Evolutionary conservation across 2,113 vertebrate species (phyloP).

Genomic region (Dasyornis broadbenti): DNA sequence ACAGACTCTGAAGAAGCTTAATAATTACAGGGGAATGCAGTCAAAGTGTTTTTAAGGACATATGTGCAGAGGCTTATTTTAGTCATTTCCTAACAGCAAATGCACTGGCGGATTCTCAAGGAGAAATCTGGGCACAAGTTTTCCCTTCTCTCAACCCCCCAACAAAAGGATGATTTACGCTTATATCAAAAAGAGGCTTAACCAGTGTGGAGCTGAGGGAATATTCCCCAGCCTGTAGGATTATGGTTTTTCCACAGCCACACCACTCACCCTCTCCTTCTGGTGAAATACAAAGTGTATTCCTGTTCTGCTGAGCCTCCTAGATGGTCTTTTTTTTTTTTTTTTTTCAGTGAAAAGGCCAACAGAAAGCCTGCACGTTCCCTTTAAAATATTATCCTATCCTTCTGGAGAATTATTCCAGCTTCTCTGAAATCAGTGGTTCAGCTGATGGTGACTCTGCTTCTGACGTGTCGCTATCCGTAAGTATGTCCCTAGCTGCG

Average conservation of each 20-base stretch:
- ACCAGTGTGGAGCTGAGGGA: not conserved
- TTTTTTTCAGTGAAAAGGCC: not conserved
- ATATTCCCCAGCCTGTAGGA: not conserved
- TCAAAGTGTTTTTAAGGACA: conserved; percentile 69
- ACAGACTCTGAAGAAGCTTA: conserved; percentile 65
- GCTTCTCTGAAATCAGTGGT: not conserved
- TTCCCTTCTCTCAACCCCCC: not conserved
- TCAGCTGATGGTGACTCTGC: conserved; percentile 4
- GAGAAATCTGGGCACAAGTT: not conserved
- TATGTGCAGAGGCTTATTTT: conserved; percentile 63
- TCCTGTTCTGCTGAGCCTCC: not conserved
- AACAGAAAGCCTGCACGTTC: not conserved
- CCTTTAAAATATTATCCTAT: not conserved
- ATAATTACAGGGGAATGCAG: conserved; percentile 67
- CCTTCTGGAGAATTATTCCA: not conserved
- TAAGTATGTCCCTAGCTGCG: not conserved
- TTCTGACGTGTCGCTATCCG: not conserved
- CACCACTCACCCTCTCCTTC: not conserved
- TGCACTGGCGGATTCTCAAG: conserved; percentile 21
- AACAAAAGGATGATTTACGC: not conserved
- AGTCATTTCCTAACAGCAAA: conserved; percentile 51
- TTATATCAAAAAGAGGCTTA: conserved; percentile 2
- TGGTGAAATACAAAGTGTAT: not conserved
- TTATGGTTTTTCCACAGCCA: not conserved
- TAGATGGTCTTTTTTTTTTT: not conserved